phyloP scores from a whole-genome alignment of 2,888 invertebrate genomes.

The Thymelicus sylvestris region DNA sequence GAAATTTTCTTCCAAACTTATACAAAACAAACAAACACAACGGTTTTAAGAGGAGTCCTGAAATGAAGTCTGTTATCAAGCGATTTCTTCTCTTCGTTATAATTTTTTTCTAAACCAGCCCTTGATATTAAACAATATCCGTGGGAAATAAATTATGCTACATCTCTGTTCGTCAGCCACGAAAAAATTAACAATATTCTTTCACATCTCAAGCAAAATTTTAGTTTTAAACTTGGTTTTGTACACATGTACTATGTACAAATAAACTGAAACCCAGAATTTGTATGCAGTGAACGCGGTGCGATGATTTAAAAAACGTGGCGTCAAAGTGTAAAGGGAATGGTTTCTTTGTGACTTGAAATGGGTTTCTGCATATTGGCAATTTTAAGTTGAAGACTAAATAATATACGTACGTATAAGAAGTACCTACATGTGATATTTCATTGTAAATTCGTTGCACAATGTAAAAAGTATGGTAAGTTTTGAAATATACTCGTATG shows the following conservation, averaged over 20 bases:
- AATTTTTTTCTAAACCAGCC: too few relatives aligned
- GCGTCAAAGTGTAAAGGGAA: conserved; percentile 51
- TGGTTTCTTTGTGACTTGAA: conserved; percentile 41
- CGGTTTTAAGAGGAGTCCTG: too few relatives aligned
- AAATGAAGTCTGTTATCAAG: too few relatives aligned
- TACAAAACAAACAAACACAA: too few relatives aligned
- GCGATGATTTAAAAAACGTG: conserved; percentile 70
- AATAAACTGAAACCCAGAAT: conserved; percentile 47
- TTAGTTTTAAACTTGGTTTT: conserved; percentile 21
- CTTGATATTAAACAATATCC: too few relatives aligned
- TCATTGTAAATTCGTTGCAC: background rate
- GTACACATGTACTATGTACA: background rate
- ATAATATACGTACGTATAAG: background rate
- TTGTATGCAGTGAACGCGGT: conserved; percentile 56
- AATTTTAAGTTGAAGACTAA: conserved; percentile 14
- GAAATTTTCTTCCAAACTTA: too few relatives aligned
- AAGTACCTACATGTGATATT: background rate
- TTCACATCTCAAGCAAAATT: conserved; percentile 9
- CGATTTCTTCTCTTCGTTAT: too few relatives aligned
- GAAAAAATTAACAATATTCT: conserved; percentile 5
- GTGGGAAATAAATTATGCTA: too few relatives aligned
- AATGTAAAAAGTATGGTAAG: too few relatives aligned
- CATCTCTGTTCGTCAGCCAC: background rate
- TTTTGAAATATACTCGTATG: too few relatives aligned
- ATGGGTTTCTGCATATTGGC: conserved; percentile 35